These are phyloP conservation scores for Stichodactyla mertensii DNA, from an alignment of 64 coral and sea anemone species.

Conservation along the genomic window DNA sequence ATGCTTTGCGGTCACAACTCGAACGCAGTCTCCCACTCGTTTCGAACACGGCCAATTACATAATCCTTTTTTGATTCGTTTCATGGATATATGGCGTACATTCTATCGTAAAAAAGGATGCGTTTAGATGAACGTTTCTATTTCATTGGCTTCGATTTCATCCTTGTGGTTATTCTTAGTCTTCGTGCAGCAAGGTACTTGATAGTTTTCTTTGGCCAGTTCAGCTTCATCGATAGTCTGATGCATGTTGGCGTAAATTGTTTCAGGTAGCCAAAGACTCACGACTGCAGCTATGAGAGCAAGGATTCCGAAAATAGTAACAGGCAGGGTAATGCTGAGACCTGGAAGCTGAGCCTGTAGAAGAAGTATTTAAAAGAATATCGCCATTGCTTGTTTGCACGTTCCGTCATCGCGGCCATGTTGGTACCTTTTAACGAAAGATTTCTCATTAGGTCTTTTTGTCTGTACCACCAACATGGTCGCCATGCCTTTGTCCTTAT, in stretches of 20 bases:
- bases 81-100: no score
- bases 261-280: slow-evolving; percentile 7
- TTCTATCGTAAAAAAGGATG: no score
- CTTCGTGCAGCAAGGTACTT: neutral
- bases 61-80: no score
- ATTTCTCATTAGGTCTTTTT: no score
- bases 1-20: no score
- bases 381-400: neutral
- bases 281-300: neutral
- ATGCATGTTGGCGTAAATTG: slow-evolving; percentile 6
- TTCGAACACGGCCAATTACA: no score
- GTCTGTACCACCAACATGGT: no score
- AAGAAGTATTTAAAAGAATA: neutral
- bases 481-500: no score
- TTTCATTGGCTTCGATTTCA: neutral
- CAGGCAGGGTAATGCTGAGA: slow-evolving; percentile 4
- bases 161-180: neutral
- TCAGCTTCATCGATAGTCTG: slow-evolving; percentile 8
- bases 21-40: no score
- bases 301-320: slow-evolving; percentile 3
- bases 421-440: no score
- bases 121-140: no score
- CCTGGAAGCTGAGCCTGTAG: slow-evolving; percentile 1
- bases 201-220: neutral
- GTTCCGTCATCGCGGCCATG: no score